Evolutionary conservation across 2,797 vertebrate species (phyloP).

Genomic region (Huso huso): DNA sequence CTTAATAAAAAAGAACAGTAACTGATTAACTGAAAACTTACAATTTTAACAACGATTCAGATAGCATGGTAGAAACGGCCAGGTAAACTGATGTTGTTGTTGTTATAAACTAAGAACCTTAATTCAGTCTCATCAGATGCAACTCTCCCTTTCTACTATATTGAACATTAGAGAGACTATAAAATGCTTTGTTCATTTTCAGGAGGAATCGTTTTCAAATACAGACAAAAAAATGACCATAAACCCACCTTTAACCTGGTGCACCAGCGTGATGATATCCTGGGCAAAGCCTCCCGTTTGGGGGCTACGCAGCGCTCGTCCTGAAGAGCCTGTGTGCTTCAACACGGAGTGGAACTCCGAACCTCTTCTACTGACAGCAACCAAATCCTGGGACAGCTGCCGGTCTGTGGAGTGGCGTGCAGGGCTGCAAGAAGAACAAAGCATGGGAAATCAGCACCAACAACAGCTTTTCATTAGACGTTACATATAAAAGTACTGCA

Average conservation of each 20-base stretch:
- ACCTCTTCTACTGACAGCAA: slow-evolving; percentile 74
- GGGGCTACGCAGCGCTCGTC: slow-evolving; percentile 47
- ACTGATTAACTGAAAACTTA: too few species aligned
- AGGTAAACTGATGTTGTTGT: too few species aligned
- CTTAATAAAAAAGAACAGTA: too few species aligned
- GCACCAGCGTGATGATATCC: slow-evolving; percentile 91
- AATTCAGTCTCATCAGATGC: too few species aligned
- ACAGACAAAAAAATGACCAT: too few species aligned
- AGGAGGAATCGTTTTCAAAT: slow-evolving; percentile 7
- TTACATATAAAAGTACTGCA: too few species aligned
- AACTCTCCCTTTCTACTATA: background rate
- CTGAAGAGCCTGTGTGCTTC: slow-evolving; percentile 72
- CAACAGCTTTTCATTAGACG: too few species aligned
- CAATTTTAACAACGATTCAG: too few species aligned
- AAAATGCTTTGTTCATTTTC: background rate
- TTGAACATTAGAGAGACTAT: background rate
- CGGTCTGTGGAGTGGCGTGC: slow-evolving; percentile 71
- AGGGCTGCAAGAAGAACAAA: slow-evolving; percentile 36
- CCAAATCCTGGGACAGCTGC: slow-evolving; percentile 84
- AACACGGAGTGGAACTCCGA: slow-evolving; percentile 79
- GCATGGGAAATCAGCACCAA: background rate
- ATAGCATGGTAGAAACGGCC: too few species aligned
- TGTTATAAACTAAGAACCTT: too few species aligned
- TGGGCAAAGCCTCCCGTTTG: slow-evolving; percentile 81
- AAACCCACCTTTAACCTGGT: slow-evolving; percentile 88